Conservation (phyloP, 2,888 invertebrate species). For the Amphipyra berbera region DNA sequence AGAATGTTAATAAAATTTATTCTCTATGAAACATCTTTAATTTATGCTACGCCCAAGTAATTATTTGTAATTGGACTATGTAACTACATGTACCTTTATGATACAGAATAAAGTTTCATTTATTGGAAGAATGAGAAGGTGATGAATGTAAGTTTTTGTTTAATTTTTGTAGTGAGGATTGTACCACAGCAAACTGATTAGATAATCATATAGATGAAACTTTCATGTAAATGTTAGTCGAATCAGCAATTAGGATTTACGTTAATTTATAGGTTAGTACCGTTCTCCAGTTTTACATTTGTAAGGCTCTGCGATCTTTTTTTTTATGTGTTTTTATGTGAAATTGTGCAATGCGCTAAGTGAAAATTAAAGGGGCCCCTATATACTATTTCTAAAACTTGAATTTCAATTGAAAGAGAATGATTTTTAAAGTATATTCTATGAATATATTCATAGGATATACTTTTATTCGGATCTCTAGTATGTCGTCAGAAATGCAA, state of each 20-base stretch:
- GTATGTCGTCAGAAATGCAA: too few relatives aligned
- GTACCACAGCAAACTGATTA: too few relatives aligned
- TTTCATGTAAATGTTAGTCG: too few relatives aligned
- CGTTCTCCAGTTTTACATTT: not conserved
- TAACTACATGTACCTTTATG: slow-evolving; percentile 71
- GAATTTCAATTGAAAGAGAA: too few relatives aligned
- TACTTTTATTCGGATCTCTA: too few relatives aligned
- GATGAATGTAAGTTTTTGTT: slow-evolving; percentile 19
- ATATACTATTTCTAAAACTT: not conserved
- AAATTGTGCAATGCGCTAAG: slow-evolving; percentile 17
- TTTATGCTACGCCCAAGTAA: slow-evolving; percentile 53
- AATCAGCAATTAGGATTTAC: too few relatives aligned
- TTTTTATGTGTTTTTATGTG: not conserved
- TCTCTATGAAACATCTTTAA: slow-evolving; percentile 56
- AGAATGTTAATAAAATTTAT: slow-evolving; percentile 40
- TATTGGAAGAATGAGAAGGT: slow-evolving; percentile 15
- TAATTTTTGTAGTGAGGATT: not conserved
- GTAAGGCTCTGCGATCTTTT: slow-evolving; percentile 23
- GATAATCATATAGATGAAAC: too few relatives aligned
- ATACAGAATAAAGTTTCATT: slow-evolving; percentile 11
- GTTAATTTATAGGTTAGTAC: not conserved
- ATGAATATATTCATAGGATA: too few relatives aligned
- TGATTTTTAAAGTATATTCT: too few relatives aligned
- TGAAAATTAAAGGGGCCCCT: not conserved
- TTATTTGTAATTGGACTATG: slow-evolving; percentile 64